Evolutionary conservation across 2,113 vertebrate genomes (phyloP), one percentile per base, ranked within the genome.

Genomic region (Megaptera novaeangliae): DNA sequence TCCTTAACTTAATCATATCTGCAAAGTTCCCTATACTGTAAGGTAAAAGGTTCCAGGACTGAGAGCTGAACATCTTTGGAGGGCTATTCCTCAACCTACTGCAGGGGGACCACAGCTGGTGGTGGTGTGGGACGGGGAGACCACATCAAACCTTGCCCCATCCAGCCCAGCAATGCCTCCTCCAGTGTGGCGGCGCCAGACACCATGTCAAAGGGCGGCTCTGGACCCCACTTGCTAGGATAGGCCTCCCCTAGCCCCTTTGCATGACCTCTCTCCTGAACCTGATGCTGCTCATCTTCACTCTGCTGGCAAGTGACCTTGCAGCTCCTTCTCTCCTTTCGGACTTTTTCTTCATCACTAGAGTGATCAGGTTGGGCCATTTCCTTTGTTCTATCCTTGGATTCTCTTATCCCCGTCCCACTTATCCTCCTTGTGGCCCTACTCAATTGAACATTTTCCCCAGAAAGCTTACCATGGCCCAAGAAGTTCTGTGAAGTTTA

Each of bases 231-330:
- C 63, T 14, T 17, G 31, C 25, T 23, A 55, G 6, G 29, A 25
- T 0, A 36, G 31, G 11, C 7, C 0, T 3, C 1, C 17, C 8
- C 44, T 36, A 34, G 18, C 41, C 12, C 3, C 57, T 41, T 18
- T 23, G 39, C n/a, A 0, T 36, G 10, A 75, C 6, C 41, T 93
- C 6, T 18, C n/a, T 31, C 81, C 57, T 23, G 17, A 27, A 15
- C 91, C 57, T 23, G 15, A 46, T 9, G 44, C 61, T 83, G 18
- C 39, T 64, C 44, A 0, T 31, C 36, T 52, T 59, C 25, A 10
- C 68, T 4, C 3, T 29, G 12, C 23, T 52, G 34, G 18, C 18
- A 72, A 14, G 34, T 29, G 34, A 46, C 5, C 25, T 31, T 6
- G 9, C 41, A 52, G 41, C 10, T 41, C 27, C 46, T 72, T 39